Conservation (phyloP, 64 coral and sea anemone species). For the Pocillopora damicornis region DNA sequence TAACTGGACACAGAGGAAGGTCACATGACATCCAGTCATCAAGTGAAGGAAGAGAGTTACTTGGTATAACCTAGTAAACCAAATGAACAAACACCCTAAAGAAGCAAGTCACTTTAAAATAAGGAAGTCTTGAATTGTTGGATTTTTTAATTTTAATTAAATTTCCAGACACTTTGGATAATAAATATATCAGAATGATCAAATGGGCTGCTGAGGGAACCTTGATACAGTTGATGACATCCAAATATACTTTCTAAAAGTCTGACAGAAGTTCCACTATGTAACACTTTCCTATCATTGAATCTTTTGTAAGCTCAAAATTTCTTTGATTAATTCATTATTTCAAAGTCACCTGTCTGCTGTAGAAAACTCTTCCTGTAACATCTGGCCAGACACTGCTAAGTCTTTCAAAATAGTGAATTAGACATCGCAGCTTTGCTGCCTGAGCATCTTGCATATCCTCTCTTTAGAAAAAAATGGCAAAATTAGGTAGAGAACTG, state of each 20-base stretch:
- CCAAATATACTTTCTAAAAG: too few species aligned
- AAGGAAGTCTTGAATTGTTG: background rate
- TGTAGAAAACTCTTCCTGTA: constrained; percentile 47
- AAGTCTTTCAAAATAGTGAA: constrained; percentile 84
- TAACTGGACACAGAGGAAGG: constrained; percentile 52
- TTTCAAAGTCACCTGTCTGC: constrained; percentile 46
- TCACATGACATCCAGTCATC: constrained; percentile 63
- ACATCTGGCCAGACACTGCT: constrained; percentile 38
- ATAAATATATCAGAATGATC: too few species aligned
- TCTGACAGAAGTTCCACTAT: too few species aligned
- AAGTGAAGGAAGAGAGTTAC: constrained; percentile 42
- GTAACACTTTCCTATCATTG: too few species aligned
- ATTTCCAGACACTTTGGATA: too few species aligned
- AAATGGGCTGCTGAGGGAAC: too few species aligned
- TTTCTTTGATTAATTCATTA: too few species aligned
- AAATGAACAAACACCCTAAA: background rate
- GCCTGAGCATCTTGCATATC: constrained; percentile 50
- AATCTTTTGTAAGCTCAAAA: too few species aligned
- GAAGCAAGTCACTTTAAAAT: background rate
- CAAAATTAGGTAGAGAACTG: background rate
- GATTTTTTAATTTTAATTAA: too few species aligned
- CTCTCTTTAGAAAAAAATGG: constrained; percentile 22
- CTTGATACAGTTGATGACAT: too few species aligned
- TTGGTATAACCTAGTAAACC: constrained; percentile 52
- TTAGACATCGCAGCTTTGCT: constrained; percentile 62